These are phyloP conservation scores for Watsonalla binaria DNA, from an alignment of 2,888 invertebrate genomes.

Conservation along the genomic window DNA sequence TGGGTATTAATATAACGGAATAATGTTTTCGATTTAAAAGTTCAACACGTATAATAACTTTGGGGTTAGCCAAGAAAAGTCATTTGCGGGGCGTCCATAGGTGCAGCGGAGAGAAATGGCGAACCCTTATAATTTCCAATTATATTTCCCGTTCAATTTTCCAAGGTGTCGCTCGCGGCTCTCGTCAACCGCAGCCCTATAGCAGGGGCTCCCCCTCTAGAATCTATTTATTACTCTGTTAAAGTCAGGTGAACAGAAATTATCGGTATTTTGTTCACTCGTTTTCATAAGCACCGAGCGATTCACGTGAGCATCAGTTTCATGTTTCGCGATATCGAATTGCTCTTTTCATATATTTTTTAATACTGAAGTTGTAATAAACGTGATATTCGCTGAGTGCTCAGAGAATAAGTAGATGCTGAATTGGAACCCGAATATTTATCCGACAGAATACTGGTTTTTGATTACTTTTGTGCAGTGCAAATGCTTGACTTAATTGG, in stretches of 20 bases:
- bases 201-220: constrained; percentile 13
- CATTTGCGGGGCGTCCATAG: constrained; percentile 27
- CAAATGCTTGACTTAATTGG: too few species aligned
- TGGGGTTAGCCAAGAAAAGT: constrained; percentile 30
- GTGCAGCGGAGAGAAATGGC: constrained; percentile 51
- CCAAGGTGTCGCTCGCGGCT: constrained; percentile 75
- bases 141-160: constrained; percentile 78
- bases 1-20: neutral
- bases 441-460: too few species aligned
- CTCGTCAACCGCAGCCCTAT: constrained; percentile 73
- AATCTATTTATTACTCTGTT: constrained; percentile 40
- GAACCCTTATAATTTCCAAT: constrained; percentile 77
- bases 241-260: constrained; percentile 48
- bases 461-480: too few species aligned
- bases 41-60: constrained; percentile 6
- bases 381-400: too few species aligned
- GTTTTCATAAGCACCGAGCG: neutral
- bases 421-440: too few species aligned
- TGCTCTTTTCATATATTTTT: neutral
- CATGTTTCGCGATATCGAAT: too few species aligned
- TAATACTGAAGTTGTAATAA: neutral
- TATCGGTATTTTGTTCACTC: constrained; percentile 18
- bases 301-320: neutral
- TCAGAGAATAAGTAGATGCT: too few species aligned
- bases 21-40: constrained; percentile 34